A percentile compares a stretch with the other conserved stretches of the same genome.
These are phyloP conservation scores for Taxidea taxus DNA, from an alignment of 2,113 vertebrate genomes.

Conservation along the genomic window DNA sequence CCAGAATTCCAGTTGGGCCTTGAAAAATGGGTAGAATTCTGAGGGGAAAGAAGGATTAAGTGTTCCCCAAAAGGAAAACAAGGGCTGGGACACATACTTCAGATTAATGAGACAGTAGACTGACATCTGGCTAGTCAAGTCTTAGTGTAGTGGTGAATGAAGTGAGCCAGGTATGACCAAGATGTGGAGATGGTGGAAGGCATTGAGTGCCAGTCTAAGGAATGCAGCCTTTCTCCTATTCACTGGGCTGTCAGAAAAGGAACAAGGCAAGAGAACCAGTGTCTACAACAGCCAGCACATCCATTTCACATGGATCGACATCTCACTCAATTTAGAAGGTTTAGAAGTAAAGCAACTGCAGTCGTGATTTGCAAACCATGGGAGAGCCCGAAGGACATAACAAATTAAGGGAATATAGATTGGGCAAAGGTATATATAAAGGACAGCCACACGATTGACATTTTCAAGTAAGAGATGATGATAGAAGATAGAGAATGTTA, in stretches of 20 bases:
- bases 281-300: background rate
- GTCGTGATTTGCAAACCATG: background rate
- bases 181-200: background rate
- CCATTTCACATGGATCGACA: background rate
- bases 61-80: background rate
- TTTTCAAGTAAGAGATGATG: background rate
- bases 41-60: background rate
- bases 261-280: background rate
- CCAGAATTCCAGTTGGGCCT: background rate
- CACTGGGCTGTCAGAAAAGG: background rate
- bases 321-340: background rate
- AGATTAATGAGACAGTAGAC: background rate
- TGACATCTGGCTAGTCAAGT: background rate
- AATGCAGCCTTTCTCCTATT: background rate
- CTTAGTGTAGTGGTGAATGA: background rate
- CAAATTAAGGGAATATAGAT: background rate
- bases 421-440: background rate
- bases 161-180: background rate
- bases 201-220: background rate
- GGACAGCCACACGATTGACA: background rate
- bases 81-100: background rate
- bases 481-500: background rate
- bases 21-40: background rate
- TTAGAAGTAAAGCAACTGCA: background rate
- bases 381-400: background rate